A percentile compares a stretch with the other conserved stretches of the same genome.
These are phyloP conservation scores for Dipus sagitta DNA, from an alignment of 2,797 vertebrate genomes.

Conservation along the genomic window DNA sequence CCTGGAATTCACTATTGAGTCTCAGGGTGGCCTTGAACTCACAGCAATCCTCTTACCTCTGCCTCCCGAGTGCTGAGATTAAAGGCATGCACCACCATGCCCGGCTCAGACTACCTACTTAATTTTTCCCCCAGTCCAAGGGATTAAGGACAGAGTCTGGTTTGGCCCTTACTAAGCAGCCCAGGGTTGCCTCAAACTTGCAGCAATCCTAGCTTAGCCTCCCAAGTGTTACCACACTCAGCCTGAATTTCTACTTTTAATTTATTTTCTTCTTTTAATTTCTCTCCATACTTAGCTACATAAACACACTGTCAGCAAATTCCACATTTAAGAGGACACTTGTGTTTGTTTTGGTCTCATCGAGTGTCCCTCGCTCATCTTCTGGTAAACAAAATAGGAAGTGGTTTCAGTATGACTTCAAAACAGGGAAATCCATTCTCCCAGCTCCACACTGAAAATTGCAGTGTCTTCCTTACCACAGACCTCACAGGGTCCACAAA, in stretches of 20 bases:
- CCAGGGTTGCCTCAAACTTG: too few relatives aligned
- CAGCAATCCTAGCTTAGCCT: not conserved
- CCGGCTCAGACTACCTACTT: too few relatives aligned
- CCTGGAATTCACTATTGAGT: too few relatives aligned
- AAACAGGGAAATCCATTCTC: constrained; percentile 66
- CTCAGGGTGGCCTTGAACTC: too few relatives aligned
- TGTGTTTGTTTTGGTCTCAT: not conserved
- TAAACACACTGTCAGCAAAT: not conserved
- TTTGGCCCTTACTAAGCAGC: too few relatives aligned
- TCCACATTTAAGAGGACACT: not conserved
- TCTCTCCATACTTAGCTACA: not conserved
- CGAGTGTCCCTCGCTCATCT: constrained; percentile 6
- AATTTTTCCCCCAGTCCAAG: not conserved
- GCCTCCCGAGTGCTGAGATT: too few relatives aligned
- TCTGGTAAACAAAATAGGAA: constrained; percentile 33
- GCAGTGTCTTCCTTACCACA: constrained; percentile 42
- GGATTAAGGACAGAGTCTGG: not conserved
- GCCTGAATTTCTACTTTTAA: not conserved
- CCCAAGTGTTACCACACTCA: not conserved
- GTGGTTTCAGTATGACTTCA: constrained; percentile 59
- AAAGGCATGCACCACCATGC: too few relatives aligned
- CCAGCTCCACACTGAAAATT: constrained; percentile 2
- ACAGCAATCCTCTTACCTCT: too few relatives aligned
- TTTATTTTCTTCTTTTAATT: too few relatives aligned
- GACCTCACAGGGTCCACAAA: constrained; percentile 50